phyloP scores from a whole-genome alignment of 2,797 vertebrate species.

The Toxotes lorentzi region DNA sequence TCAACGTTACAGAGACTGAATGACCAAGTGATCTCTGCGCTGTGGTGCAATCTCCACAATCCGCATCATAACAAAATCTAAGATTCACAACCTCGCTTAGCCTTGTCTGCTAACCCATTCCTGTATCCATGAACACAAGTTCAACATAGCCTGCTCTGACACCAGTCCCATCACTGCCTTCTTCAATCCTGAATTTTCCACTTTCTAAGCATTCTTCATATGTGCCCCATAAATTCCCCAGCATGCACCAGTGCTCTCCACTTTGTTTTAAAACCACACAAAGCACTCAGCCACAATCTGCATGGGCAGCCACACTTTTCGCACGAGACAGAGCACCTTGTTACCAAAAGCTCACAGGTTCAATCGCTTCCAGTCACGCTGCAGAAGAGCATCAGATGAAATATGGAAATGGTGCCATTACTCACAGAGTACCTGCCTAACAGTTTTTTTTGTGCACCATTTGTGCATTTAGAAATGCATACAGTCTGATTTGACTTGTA shows the following conservation, averaged over 20 bases:
- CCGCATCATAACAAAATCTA: neutral
- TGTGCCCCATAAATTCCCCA: constrained; percentile 44
- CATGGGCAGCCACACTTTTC: constrained; percentile 32
- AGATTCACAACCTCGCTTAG: constrained; percentile 10
- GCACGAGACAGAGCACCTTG: neutral
- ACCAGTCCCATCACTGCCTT: constrained; percentile 8
- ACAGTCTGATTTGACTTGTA: neutral
- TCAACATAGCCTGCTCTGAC: constrained; percentile 28
- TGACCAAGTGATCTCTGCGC: neutral
- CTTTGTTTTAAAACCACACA: constrained; percentile 44
- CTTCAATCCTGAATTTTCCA: constrained; percentile 45
- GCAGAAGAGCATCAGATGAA: constrained; percentile 25
- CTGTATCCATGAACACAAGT: neutral
- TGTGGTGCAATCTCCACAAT: neutral
- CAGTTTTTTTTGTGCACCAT: neutral
- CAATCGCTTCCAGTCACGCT: constrained; percentile 7
- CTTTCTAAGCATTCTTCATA: constrained; percentile 50
- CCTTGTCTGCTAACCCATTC: constrained; percentile 8
- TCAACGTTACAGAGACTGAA: neutral
- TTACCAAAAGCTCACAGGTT: constrained; percentile 24
- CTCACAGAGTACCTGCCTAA: neutral
- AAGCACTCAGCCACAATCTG: constrained; percentile 33
- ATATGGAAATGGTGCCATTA: neutral
- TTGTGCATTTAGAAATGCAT: neutral
- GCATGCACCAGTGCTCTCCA: constrained; percentile 33